Evolutionary conservation across 2,113 vertebrate species (phyloP), one percentile per base, ranked within the genome.

Genomic region (Nothocercus nigrocapillus): DNA sequence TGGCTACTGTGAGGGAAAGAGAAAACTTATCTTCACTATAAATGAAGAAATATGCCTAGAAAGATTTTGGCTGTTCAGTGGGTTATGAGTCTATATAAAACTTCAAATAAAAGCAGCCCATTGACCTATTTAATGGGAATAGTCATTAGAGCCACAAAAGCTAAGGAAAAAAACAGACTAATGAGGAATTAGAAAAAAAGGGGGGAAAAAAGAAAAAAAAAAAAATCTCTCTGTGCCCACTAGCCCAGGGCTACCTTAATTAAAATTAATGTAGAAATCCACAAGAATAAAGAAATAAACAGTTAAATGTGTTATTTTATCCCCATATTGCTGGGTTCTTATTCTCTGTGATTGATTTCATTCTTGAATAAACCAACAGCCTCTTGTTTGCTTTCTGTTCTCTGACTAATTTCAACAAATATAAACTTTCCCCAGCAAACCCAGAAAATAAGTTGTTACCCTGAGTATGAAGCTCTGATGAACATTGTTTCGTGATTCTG

Each of bases 61-160:
- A 94, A 95, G 85, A 62, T 66, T 82, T 82, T 32, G 84, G 58
- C 38, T 74, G 49, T 44, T 87, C 38, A 68, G 89, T 75, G 32
- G 73, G 81, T 95, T 67, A 88, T 30, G 36, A 89, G 38, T 67
- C 82, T 80, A 68, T 88, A 88, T 82, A 96, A 97, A 95, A 92
- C 92, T 72, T 87, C 56, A 90, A 90, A 95, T 95, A 95, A 95
- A 94, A 95, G 90, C 44, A 96, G 80, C 78, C 94, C 93, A 93
- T 69, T 90, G 92, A 96, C 94, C 93, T 95, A 89, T 93, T 97
- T 97, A 95, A 96, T 91, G 66, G 92, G 38, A 63, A 85, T 95
- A 94, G 89, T 97, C 96, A 96, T 95, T 95, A 96, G 87, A 96
- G 92, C 47, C 79, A 86, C 4, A 3, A 76, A 40, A 95, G 94